Evolutionary conservation across 2,113 vertebrate genomes (phyloP), one percentile per base, ranked within the genome.

Genomic region (Lophochroa leadbeateri): DNA sequence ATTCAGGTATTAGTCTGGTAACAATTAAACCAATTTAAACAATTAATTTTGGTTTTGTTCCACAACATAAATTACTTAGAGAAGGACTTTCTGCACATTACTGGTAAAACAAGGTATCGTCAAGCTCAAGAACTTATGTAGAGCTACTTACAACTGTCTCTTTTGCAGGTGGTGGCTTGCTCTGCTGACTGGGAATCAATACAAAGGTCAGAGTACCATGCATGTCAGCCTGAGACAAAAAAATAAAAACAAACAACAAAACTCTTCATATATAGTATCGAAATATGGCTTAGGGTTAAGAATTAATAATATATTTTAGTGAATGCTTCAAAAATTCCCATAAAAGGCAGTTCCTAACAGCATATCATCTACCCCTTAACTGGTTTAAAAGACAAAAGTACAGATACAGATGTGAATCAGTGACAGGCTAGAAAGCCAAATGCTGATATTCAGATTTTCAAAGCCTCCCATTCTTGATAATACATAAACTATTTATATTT

Each of bases 171-270:
- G 98, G 98, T 29, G 98, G 97, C 96, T 99, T 99, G 96, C 97
- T 98, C 92, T 99, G 99, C 79, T 99, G 98, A 97, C 98, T 99
- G 55, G 99, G 99, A 97, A 99, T 99, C 97, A 99, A 98, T 35
- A 99, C 98, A 94, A 99, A 99, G 60, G 99, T 99, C 96, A 99
- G 98, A 52, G 99, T 98, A 79, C 99, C 99, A 8, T 99, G 99
- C 99, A 99, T 99, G 95, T 99, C 98, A 96, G 99, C 98, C 99
- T 99, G 97, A 43, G 96, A 95, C 3, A 8, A 90, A 90, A 96
- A 95, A 95, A 4, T 21, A 57, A n/a, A n/a, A n/a, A 7, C 52
- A 53, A 53, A 53, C 57, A 58, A n/a, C 4, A 58, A 96, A 29
- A 94, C 28, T 29, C 33, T 52, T 95, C 24, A 93, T 6, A 74